Conservation (phyloP, 2,797 vertebrate species). For the Phrynocephalus forsythii region DNA sequence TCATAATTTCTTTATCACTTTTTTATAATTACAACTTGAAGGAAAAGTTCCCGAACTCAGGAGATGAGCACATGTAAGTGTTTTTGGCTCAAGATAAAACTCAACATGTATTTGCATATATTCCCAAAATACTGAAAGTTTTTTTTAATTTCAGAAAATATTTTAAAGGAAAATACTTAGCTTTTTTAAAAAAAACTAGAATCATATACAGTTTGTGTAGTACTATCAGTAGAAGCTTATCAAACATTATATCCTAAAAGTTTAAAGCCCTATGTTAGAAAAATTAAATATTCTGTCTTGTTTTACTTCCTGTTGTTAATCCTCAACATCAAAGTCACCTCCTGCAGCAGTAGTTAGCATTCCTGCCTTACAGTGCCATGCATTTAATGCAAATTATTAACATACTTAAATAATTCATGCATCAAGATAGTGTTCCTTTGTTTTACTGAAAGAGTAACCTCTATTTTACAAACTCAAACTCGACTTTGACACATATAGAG, state of each 20-base stretch:
- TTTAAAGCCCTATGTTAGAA: conserved; percentile 67
- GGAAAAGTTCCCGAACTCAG: conserved; percentile 66
- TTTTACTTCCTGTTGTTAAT: conserved; percentile 85
- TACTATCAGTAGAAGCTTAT: conserved; percentile 52
- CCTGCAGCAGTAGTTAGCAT: conserved; percentile 87
- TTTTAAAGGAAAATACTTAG: conserved; percentile 53
- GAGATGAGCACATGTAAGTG: conserved; percentile 39
- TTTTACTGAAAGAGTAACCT: conserved; percentile 67
- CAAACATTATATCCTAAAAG: conserved; percentile 40
- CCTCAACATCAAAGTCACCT: conserved; percentile 85
- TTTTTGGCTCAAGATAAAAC: conserved; percentile 54
- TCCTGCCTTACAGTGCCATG: conserved; percentile 78
- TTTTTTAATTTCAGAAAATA: conserved; percentile 34
- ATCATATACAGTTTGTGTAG: conserved; percentile 44
- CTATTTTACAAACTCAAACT: conserved; percentile 65
- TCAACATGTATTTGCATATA: conserved; percentile 58
- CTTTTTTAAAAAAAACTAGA: conserved; percentile 54
- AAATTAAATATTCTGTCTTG: conserved; percentile 86
- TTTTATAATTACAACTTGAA: conserved; percentile 45
- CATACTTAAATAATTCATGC: conserved; percentile 71
- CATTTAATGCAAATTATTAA: conserved; percentile 75
- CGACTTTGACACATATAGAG: conserved; percentile 49
- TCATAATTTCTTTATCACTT: conserved; percentile 50
- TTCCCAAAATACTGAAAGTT: conserved; percentile 48
- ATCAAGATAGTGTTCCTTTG: conserved; percentile 68